Conservation (phyloP, 2,888 invertebrate species). For the Gastracanthus pulcherrimus region DNA sequence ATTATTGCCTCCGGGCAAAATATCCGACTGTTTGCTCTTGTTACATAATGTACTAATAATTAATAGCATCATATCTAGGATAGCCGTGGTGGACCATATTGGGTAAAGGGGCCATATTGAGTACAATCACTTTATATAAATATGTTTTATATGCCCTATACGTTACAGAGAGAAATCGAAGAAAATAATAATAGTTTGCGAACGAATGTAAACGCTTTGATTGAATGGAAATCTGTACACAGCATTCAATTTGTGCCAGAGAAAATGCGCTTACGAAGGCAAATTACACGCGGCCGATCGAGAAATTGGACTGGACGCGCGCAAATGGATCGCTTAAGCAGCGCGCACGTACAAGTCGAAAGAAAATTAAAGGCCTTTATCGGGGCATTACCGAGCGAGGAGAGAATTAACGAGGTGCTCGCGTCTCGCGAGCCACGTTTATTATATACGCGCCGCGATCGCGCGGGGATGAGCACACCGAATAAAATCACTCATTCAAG, state of each 20-base stretch:
- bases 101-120: too few species aligned
- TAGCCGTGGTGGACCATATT: too few species aligned
- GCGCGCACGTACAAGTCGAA: neutral
- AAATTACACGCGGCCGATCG: slow-evolving; percentile 16
- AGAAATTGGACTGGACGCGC: neutral
- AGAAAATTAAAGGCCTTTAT: slow-evolving; percentile 48
- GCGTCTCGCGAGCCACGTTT: neutral
- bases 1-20: too few species aligned
- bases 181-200: too few species aligned
- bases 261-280: neutral
- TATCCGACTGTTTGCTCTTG: too few species aligned
- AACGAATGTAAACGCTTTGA: neutral
- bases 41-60: too few species aligned
- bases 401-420: slow-evolving; percentile 42
- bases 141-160: too few species aligned
- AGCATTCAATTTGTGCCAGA: slow-evolving; percentile 19
- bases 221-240: slow-evolving; percentile 12
- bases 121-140: too few species aligned
- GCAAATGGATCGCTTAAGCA: slow-evolving; percentile 30
- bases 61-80: too few species aligned
- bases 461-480: neutral
- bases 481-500: slow-evolving; percentile 5
- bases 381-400: slow-evolving; percentile 24
- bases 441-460: slow-evolving; percentile 5
- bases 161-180: too few species aligned